Base-by-base conservation (phyloP, 2,113 vertebrate species). In the Sinocyclocheilus anophthalmus region DNA sequence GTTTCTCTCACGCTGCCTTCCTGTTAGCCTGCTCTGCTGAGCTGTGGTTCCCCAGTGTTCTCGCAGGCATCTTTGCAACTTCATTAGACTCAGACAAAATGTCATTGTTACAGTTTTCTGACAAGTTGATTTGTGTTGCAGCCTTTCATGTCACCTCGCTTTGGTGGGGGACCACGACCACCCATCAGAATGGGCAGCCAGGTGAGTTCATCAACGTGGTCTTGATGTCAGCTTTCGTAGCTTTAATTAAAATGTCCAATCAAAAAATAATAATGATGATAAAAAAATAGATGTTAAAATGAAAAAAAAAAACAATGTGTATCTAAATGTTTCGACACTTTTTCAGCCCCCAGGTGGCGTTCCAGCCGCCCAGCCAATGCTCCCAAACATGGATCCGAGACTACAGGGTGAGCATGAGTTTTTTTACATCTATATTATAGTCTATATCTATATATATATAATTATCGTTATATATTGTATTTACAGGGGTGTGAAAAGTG, bases 81-180 rank as follows among this genome's bases (percentile, higher is more conserved):
- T 84, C 63, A 6, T 72, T 63, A 67, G 78, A 70, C 63, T 84
- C 59, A 70, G 7, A 8, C 14, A 26, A 16, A 16, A 30, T 87
- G 24, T 20, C 1, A 67, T 5, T 63, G 20, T 48, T 22, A 81
- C 12, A 13, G 53, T 30, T 37, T 76, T 59, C 4, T 42, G 24
- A 33, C 67, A 9, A 3, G n/a, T 63, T 48, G 77, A 18, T 76
- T 26, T 85, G 5, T 79, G 3, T 61, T 77, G 70, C 94, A 99
- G 98, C 97, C 98, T 88, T 99, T 99, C 94, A 99, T 99, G 98
- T 99, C 97, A 10, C 97, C 98, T 80, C 96, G 98, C 90, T 99
- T 99, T 16, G 97, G 97, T 80, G 97, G 98, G 93, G 97, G 98
- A 88, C 98, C 98, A 86, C 95, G 98, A 95, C 97, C 98, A 87